A percentile compares a stretch with the other conserved stretches of the same genome.
phyloP scores from a whole-genome alignment of 2,888 invertebrate species.

The Ommatoiulus sabulosus region DNA sequence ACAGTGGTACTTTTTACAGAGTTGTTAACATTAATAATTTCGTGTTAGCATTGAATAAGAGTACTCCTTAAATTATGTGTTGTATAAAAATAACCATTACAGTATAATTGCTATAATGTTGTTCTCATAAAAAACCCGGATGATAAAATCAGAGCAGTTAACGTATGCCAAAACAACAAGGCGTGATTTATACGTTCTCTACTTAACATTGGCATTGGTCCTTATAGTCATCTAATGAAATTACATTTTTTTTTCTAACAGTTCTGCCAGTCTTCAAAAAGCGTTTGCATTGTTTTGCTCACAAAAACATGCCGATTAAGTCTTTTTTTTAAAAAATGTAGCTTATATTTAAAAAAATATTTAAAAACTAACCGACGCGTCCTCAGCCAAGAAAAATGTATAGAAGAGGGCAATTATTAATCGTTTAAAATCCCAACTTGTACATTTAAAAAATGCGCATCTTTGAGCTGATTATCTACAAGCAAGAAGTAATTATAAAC shows the following conservation, averaged over 20 bases:
- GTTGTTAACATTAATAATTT: too few species aligned
- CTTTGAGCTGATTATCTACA: too few species aligned
- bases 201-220: not conserved
- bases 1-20: too few species aligned
- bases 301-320: not conserved
- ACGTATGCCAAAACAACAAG: not conserved
- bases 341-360: not conserved
- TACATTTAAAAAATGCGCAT: too few species aligned
- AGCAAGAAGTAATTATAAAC: too few species aligned
- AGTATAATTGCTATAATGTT: too few species aligned
- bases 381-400: not conserved
- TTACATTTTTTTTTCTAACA: not conserved
- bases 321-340: not conserved
- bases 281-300: not conserved
- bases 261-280: not conserved
- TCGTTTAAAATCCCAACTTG: too few species aligned
- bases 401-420: too few species aligned
- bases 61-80: too few species aligned
- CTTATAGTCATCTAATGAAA: not conserved
- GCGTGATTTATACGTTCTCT: not conserved
- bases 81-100: too few species aligned
- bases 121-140: too few species aligned
- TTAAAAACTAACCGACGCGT: not conserved
- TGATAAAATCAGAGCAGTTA: not conserved
- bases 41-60: too few species aligned